Evolutionary conservation across 2,888 invertebrate genomes (phyloP).

Genomic region (Peribatodes rhomboidaria): DNA sequence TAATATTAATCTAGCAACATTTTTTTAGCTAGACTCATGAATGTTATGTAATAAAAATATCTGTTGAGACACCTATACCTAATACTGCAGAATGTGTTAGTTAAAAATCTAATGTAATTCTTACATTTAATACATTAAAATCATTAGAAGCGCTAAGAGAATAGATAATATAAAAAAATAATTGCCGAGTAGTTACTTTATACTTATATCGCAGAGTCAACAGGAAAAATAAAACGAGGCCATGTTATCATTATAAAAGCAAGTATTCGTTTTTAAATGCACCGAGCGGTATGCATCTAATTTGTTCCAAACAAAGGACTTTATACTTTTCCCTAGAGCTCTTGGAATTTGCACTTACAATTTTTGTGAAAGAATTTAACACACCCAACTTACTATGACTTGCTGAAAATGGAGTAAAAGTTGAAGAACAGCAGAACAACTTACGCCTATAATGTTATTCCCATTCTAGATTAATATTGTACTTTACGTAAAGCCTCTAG

Average conservation of each 20-base stretch:
- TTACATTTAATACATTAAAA: not conserved
- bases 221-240: conserved; percentile 47
- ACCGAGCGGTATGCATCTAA: conserved; percentile 36
- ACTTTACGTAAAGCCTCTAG: not conserved
- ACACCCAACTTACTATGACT: not conserved
- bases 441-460: too few relatives aligned
- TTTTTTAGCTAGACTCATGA: not conserved
- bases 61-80: too few relatives aligned
- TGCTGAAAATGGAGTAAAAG: not conserved
- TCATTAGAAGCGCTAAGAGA: not conserved
- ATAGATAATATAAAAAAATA: conserved; percentile 13
- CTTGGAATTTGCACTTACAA: conserved; percentile 23
- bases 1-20: not conserved
- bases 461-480: not conserved
- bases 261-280: conserved; percentile 40
- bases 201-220: conserved; percentile 33
- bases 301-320: conserved; percentile 34
- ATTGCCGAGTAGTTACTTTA: conserved; percentile 9
- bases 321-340: conserved; percentile 25
- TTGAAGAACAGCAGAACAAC: not conserved
- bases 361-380: conserved; percentile 21
- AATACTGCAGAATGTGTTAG: not conserved
- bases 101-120: not conserved
- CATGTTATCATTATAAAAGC: conserved; percentile 43
- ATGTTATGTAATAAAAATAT: not conserved